Base-by-base conservation (phyloP, 2,113 vertebrate genomes). In the Chionomys nivalis region DNA sequence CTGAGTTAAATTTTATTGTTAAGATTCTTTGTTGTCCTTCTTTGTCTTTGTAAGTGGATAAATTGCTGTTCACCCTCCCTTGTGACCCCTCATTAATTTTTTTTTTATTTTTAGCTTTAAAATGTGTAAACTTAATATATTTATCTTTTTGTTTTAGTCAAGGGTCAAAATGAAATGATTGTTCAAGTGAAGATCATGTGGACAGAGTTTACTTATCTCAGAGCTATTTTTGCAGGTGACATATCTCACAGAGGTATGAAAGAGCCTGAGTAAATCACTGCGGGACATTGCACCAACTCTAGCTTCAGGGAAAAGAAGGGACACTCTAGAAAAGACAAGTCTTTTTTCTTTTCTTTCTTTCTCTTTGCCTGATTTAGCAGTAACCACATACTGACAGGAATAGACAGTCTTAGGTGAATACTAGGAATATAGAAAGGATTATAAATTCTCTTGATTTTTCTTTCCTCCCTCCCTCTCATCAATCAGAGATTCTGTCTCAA, bases 71-170 rank as follows among this genome's bases (percentile, higher is more conserved):
- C 4, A 17, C 7, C 28, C 58, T 14, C 81, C 81, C 58, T 31
- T 65, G 58, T 44, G 26, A 17, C 24, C 14, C 24, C n/a, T 85
- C 28, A 66, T 47, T 52, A 11, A 58, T 58, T 58, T 47, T 94
- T 94, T 94, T 96, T 77, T 72, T 26, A 79, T 87, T 90, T 88
- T 96, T n/a, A 83, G n/a, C 10, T 90, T 86, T 92, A 79, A 72
- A 93, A 65, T 47, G 19, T 21, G 24, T 75, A 89, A 76, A 78
- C 28, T 85, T 13, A 73, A 83, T 73, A 61, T 1, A 10, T 70
- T 93, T 93, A 75, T 42, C 19, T 83, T 19, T 83, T n/a, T 61
- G 1, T 87, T 55, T 85, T 36, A 58, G 55, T 47, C 17, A 75
- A 55, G 23, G 0, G 3, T 49, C 76, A 91, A 95, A 93, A 90